Conservation (phyloP, 2,888 invertebrate species). For the Embidobia sp. region DNA sequence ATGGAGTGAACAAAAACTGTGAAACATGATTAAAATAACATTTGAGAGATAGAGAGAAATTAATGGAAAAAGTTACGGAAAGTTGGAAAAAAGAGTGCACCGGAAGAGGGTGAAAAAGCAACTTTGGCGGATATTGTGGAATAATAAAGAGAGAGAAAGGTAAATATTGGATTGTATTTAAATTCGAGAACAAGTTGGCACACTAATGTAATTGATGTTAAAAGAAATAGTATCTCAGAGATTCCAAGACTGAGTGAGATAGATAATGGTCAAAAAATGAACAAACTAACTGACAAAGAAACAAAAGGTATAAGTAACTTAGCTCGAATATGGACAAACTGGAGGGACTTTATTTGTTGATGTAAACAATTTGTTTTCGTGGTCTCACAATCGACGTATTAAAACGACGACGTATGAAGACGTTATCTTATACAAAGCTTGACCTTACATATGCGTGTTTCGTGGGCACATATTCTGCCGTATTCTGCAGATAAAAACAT, state of each 20-base stretch:
- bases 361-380: too few relatives aligned
- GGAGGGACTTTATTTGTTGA: too few relatives aligned
- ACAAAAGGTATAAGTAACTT: too few relatives aligned
- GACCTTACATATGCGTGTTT: conserved; percentile 74
- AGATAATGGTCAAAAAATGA: too few relatives aligned
- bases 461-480: conserved; percentile 62
- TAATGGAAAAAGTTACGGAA: conserved; percentile 51
- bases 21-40: conserved; percentile 55
- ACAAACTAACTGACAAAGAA: too few relatives aligned
- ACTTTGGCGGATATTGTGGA: conserved; percentile 29
- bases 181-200: conserved; percentile 28
- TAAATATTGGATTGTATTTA: conserved; percentile 25
- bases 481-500: conserved; percentile 69
- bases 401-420: conserved; percentile 41
- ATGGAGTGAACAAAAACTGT: conserved; percentile 38
- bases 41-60: conserved; percentile 46
- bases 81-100: conserved; percentile 31
- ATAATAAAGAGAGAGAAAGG: conserved; percentile 29
- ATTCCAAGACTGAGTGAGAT: conserved; percentile 21
- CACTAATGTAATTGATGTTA: conserved; percentile 28
- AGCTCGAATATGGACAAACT: too few relatives aligned
- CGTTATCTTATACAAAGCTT: conserved; percentile 69
- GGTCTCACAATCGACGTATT: too few relatives aligned
- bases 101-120: conserved; percentile 22
- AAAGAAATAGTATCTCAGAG: conserved; percentile 7